A percentile compares a stretch with the other conserved stretches of the same genome.
These are phyloP conservation scores for Hirtodrosophila duncani DNA, from an alignment of 2,888 invertebrate genomes.

Conservation along the genomic window DNA sequence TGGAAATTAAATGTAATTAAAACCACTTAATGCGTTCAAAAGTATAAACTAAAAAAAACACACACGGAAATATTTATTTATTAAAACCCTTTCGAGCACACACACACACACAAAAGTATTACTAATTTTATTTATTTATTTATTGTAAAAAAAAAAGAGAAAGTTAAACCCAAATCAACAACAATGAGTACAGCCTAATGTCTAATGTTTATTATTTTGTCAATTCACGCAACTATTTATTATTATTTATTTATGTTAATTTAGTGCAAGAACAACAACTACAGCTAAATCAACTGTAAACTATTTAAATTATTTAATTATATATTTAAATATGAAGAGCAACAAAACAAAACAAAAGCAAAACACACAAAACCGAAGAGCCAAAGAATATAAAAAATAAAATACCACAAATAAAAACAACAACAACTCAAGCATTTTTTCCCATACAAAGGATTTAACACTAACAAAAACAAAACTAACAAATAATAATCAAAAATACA, in stretches of 20 bases:
- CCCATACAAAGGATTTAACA: constrained; percentile 26
- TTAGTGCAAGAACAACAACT: constrained; percentile 30
- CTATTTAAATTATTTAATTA: constrained; percentile 13
- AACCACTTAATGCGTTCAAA: constrained; percentile 53
- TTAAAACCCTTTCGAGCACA: constrained; percentile 15
- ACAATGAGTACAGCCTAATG: background rate
- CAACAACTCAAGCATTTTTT: constrained; percentile 2
- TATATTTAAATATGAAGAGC: background rate
- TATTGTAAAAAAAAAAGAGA: constrained; percentile 20
- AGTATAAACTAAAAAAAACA: constrained; percentile 29
- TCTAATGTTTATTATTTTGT: constrained; percentile 27
- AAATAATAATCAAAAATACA: background rate
- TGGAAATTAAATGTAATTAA: constrained; percentile 51
- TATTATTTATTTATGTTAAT: constrained; percentile 37
- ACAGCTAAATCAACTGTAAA: constrained; percentile 37
- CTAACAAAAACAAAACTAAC: constrained; percentile 11
- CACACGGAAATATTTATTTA: constrained; percentile 45
- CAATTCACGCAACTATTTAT: constrained; percentile 27
- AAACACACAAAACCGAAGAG: constrained; percentile 44
- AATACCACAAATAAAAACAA: constrained; percentile 18
- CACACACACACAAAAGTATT: constrained; percentile 34
- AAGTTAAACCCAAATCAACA: no score
- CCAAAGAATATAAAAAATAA: constrained; percentile 64
- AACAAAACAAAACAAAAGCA: background rate
- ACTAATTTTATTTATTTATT: constrained; percentile 48